Conservation (phyloP, 2,113 vertebrate genomes). For the Rafetus swinhoei region DNA sequence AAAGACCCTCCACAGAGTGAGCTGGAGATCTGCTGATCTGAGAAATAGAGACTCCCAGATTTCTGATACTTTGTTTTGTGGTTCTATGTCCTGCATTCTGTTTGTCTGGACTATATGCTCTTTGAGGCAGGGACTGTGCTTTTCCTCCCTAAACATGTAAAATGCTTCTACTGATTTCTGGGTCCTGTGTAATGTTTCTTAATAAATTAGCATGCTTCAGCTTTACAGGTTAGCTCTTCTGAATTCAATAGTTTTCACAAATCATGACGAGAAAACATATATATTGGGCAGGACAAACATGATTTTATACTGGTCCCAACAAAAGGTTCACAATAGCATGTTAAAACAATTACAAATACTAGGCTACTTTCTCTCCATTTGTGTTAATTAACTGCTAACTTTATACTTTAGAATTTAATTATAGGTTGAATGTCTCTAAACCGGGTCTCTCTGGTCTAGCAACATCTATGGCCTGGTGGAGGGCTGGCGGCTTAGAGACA, state of each 20-base stretch:
- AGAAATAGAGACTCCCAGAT: background rate
- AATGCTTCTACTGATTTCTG: background rate
- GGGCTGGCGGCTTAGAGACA: no score
- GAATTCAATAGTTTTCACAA: background rate
- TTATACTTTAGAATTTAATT: background rate
- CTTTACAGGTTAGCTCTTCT: conserved; percentile 22
- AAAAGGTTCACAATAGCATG: background rate
- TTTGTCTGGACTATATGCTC: background rate
- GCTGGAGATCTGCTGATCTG: background rate
- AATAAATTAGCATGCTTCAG: conserved; percentile 34
- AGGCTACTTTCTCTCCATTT: conserved; percentile 13
- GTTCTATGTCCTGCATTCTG: background rate
- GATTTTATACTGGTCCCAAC: background rate
- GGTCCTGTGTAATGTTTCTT: conserved; percentile 4
- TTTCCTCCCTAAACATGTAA: conserved; percentile 8
- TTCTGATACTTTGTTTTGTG: background rate
- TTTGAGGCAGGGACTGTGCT: conserved; percentile 18
- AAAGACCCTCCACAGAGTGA: background rate
- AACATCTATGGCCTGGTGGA: no score
- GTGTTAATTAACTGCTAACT: background rate
- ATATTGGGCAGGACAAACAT: background rate
- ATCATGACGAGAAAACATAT: background rate
- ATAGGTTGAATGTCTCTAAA: background rate
- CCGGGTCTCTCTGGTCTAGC: no score
- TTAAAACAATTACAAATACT: background rate